Base-by-base conservation (phyloP, 2,888 invertebrate species). In the Amphipoea oculea region DNA sequence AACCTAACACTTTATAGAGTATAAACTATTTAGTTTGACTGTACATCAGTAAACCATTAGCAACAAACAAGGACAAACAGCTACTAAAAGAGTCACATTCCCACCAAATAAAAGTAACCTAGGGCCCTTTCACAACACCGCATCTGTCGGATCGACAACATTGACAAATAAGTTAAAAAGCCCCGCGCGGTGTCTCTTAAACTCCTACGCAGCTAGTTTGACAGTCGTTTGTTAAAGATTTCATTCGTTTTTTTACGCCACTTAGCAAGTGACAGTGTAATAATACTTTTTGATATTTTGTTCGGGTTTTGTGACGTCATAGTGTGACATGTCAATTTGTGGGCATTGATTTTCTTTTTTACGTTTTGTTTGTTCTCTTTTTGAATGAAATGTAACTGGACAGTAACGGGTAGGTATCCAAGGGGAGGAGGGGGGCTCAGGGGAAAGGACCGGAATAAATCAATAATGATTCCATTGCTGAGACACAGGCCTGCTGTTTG, bases 141-240 rank as follows among this genome's bases (percentile, higher is more conserved):
- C 76, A 67, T 82, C 68, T 83, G 79, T 82, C 76, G 79, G 81
- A 85, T 81, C 83, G 83, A 88, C 86, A 86, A 79, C 84, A 79
- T 81, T 88, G 89, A 90, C 89, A 90, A 90, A 90, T 90, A 89
- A 89, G 84, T 85, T 86, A 88, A 89, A 88, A 87, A 85, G 82
- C 67, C 57, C 76, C 79, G 83, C 74, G 85, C 89, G 90, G 89
- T 79, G 75, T 81, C 86, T 86, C 88, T 86, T 76, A 78, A 84
- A 85, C 90, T 86, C 88, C 89, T 81, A 90, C 89, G 90, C 84
- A 78, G 70, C 79, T 81, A 82, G 86, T 81, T 78, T 85, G 88
- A 88, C 88, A 86, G 87, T 89, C 88, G 87, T 90, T 89, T 86
- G 88, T 89, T 88, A 79, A 85, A 86, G 84, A 76, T 78, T 85